Percentiles rank a stretch among this genome's conserved stretches.
Evolutionary conservation across 2,797 vertebrate genomes (phyloP).

Genomic region (Cynodonichthys magdalenae): DNA sequence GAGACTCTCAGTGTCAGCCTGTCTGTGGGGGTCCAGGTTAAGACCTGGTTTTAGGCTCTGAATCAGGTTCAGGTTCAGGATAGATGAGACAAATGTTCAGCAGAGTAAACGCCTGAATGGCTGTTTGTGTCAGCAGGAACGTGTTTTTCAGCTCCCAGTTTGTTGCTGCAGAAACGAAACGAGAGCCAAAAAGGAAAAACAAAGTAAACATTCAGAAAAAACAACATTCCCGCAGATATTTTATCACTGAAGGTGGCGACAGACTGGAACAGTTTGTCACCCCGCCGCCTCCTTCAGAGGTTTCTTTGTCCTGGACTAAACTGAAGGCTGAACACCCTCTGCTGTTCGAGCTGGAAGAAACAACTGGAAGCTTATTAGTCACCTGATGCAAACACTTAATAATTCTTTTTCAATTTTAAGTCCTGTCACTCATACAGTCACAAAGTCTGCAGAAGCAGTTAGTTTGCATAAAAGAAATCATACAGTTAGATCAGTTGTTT

Average conservation of each 20-base stretch:
- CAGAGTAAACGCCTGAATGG: constrained; percentile 1
- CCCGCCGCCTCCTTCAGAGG: background rate
- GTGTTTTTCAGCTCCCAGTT: constrained; percentile 21
- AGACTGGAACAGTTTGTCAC: constrained; percentile 16
- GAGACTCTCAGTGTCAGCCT: too few relatives aligned
- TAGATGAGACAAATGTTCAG: background rate
- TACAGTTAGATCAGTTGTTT: too few relatives aligned
- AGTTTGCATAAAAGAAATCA: too few relatives aligned
- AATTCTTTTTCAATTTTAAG: background rate
- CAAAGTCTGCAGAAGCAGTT: too few relatives aligned
- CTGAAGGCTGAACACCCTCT: background rate
- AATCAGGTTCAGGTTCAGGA: background rate
- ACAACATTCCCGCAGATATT: background rate
- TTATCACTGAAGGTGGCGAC: constrained; percentile 37
- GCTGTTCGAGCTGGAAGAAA: background rate
- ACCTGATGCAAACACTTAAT: background rate
- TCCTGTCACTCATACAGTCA: too few relatives aligned
- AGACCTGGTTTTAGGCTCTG: background rate
- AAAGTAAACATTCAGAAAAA: constrained; percentile 13
- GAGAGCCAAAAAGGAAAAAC: background rate
- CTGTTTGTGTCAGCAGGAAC: constrained; percentile 4
- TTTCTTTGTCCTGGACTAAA: background rate
- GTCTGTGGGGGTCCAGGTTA: background rate
- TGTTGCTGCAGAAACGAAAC: constrained; percentile 39
- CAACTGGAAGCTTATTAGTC: background rate